Percentiles rank a stretch among this genome's conserved stretches.
These are phyloP conservation scores for Cathartes aura DNA, from an alignment of 2,113 vertebrate species.

Conservation along the genomic window DNA sequence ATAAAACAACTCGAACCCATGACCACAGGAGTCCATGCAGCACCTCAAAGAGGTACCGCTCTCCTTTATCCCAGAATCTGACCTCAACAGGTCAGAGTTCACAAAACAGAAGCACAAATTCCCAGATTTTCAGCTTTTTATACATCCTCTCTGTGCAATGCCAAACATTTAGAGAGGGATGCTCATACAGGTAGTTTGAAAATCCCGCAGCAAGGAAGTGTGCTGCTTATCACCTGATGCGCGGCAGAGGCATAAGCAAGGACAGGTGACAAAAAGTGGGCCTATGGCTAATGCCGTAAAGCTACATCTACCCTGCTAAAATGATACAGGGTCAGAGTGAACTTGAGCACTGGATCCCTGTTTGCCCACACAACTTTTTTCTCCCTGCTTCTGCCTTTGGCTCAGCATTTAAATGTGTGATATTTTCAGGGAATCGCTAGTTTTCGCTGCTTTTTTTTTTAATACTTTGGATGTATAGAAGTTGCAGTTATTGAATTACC, in stretches of 20 bases:
- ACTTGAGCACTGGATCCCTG: not conserved
- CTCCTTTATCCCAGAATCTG: not conserved
- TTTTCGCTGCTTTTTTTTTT: not conserved
- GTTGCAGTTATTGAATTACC: not conserved
- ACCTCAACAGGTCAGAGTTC: not conserved
- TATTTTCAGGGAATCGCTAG: not conserved
- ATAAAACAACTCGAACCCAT: accelerated
- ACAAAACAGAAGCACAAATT: not conserved
- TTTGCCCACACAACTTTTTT: not conserved
- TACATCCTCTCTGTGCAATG: not conserved
- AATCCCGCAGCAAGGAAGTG: accelerated
- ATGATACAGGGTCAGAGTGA: not conserved
- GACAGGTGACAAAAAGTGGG: not conserved
- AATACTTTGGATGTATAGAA: accelerated
- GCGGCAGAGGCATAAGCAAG: not conserved
- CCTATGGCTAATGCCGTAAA: not conserved
- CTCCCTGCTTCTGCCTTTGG: not conserved
- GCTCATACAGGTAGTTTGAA: not conserved
- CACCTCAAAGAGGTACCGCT: not conserved
- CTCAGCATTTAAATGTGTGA: not conserved
- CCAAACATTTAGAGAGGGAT: not conserved
- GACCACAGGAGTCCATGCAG: accelerated
- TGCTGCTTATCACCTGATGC: not conserved
- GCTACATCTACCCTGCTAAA: not conserved
- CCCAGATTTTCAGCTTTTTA: not conserved